Conservation (phyloP, 2,113 vertebrate genomes). For the Prochilodus magdalenae region DNA sequence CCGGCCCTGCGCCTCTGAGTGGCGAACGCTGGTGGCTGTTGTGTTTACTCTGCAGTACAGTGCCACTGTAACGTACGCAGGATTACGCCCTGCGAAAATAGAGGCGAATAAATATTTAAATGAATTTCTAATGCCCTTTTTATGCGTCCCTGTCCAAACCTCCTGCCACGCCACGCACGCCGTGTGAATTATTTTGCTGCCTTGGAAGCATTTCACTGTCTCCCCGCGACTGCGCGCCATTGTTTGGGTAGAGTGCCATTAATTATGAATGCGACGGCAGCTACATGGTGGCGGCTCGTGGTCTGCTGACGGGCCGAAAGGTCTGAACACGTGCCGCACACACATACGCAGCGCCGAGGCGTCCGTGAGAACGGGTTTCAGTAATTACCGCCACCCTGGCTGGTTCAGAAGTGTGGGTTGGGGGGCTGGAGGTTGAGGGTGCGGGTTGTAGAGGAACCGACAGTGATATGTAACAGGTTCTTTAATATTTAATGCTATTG, state of each 20-base stretch:
- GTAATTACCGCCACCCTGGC: slow-evolving; percentile 10
- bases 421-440: not conserved
- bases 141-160: not conserved
- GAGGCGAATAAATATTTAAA: not conserved
- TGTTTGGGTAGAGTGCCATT: not conserved
- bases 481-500: slow-evolving; percentile 41
- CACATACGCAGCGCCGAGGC: slow-evolving; percentile 17
- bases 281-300: not conserved
- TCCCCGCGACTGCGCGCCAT: not conserved
- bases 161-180: not conserved
- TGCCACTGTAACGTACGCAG: not conserved
- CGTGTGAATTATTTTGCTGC: not conserved
- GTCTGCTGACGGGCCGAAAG: not conserved
- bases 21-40: not conserved
- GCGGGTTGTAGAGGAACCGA: not conserved
- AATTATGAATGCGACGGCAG: not conserved
- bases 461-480: not conserved
- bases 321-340: not conserved
- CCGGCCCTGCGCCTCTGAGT: not conserved
- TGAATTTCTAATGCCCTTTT: not conserved
- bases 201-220: not conserved
- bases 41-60: not conserved
- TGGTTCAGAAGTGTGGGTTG: slow-evolving; percentile 19
- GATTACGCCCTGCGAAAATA: not conserved
- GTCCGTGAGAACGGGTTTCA: slow-evolving; percentile 1